Conservation (phyloP, 1,140 invertebrate species). For the Galleria mellonella region DNA sequence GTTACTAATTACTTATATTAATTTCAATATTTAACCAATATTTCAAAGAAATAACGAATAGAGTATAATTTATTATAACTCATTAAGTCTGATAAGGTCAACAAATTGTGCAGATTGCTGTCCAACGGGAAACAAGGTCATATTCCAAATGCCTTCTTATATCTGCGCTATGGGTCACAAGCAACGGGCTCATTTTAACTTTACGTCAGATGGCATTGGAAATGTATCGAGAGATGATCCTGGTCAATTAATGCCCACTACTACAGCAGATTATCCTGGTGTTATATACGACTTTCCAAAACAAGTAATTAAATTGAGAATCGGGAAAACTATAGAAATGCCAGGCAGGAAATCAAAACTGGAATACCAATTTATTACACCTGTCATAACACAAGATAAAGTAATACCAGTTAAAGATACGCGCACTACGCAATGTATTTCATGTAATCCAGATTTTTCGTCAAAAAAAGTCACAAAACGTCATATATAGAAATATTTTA, state of each 20-base stretch:
- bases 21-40: no score
- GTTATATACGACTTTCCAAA: slow-evolving; percentile 52
- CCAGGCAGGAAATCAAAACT: slow-evolving; percentile 52
- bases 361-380: slow-evolving; percentile 63
- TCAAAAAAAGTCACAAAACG: slow-evolving; percentile 14
- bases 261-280: slow-evolving; percentile 36
- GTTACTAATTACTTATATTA: no score
- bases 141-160: slow-evolving; percentile 58
- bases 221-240: slow-evolving; percentile 54
- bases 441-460: slow-evolving; percentile 31
- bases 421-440: slow-evolving; percentile 48
- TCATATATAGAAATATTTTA: slow-evolving; percentile 1
- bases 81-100: slow-evolving; percentile 11
- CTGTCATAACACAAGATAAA: slow-evolving; percentile 33
- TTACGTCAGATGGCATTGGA: slow-evolving; percentile 47
- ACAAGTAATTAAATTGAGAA: slow-evolving; percentile 62
- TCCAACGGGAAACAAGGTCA: slow-evolving; percentile 58
- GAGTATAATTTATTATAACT: neutral
- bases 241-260: slow-evolving; percentile 34
- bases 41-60: no score
- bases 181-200: slow-evolving; percentile 54
- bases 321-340: slow-evolving; percentile 54
- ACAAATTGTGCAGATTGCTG: slow-evolving; percentile 61
- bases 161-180: slow-evolving; percentile 48
- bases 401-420: slow-evolving; percentile 43